Conservation (phyloP, 1,140 invertebrate genomes). For the Meloidogyne chitwoodi region DNA sequence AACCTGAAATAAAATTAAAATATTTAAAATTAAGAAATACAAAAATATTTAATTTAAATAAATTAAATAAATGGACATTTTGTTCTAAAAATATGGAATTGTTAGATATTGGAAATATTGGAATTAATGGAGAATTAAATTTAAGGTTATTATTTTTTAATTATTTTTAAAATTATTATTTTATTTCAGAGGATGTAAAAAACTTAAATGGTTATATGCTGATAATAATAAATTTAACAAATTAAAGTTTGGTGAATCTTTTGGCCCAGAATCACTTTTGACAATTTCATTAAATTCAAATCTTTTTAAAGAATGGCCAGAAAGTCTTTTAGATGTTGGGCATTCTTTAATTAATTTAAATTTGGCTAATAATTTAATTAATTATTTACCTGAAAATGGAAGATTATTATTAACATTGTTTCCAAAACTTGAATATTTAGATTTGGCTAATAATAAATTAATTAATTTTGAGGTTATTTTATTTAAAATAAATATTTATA, state of each 20-base stretch:
- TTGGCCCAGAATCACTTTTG: background rate
- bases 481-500: background rate
- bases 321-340: background rate
- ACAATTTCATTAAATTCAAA: background rate
- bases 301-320: background rate
- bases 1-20: background rate
- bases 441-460: background rate
- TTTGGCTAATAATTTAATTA: background rate
- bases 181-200: background rate
- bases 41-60: background rate
- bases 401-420: background rate
- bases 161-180: background rate
- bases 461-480: background rate
- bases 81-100: background rate
- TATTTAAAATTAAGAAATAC: background rate
- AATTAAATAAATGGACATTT: background rate
- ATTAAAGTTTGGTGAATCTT: background rate
- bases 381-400: background rate
- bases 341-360: background rate
- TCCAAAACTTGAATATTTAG: background rate
- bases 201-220: background rate
- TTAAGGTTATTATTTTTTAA: background rate
- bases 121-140: background rate
- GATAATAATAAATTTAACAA: background rate
- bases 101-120: background rate